These are phyloP conservation scores for Acleris sparsana DNA, from an alignment of 2,888 invertebrate genomes.

Conservation along the genomic window DNA sequence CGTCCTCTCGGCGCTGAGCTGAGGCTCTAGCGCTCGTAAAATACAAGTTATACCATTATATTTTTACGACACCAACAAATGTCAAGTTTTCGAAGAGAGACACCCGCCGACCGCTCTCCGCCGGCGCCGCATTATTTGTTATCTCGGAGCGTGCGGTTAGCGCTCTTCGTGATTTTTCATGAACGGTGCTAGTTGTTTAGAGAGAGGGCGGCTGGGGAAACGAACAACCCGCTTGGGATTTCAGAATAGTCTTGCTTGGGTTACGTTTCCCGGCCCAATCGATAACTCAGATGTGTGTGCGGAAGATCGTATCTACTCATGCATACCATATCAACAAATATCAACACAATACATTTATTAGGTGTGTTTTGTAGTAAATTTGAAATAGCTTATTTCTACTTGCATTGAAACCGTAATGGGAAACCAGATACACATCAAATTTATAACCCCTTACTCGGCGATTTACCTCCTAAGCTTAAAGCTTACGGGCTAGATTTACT, in stretches of 20 bases:
- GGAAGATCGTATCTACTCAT: not conserved
- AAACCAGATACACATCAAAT: conserved; percentile 33
- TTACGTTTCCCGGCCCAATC: conserved; percentile 10
- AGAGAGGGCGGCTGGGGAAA: conserved; percentile 33
- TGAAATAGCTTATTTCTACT: conserved; percentile 10
- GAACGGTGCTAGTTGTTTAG: conserved; percentile 48
- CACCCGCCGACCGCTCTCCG: conserved; percentile 46
- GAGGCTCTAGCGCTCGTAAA: conserved; percentile 70
- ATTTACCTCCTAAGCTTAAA: conserved; percentile 26
- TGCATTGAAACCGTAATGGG: conserved; percentile 30
- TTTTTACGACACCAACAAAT: conserved; percentile 78
- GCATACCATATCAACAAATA: not conserved
- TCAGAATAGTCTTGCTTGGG: conserved; percentile 19
- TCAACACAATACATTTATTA: not conserved
- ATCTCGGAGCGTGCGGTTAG: conserved; percentile 47
- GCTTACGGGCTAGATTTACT: conserved; percentile 27
- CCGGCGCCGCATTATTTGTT: conserved; percentile 52
- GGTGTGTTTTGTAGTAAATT: not conserved
- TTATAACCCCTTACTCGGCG: conserved; percentile 30
- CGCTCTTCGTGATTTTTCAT: conserved; percentile 52
- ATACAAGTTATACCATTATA: conserved; percentile 77
- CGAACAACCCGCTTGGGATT: conserved; percentile 29
- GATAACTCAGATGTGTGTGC: conserved; percentile 3
- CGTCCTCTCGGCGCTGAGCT: conserved; percentile 52
- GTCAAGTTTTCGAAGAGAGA: conserved; percentile 72